Evolutionary conservation across 1,140 invertebrate genomes (phyloP).

Genomic region (Zaprionus lachaisei): DNA sequence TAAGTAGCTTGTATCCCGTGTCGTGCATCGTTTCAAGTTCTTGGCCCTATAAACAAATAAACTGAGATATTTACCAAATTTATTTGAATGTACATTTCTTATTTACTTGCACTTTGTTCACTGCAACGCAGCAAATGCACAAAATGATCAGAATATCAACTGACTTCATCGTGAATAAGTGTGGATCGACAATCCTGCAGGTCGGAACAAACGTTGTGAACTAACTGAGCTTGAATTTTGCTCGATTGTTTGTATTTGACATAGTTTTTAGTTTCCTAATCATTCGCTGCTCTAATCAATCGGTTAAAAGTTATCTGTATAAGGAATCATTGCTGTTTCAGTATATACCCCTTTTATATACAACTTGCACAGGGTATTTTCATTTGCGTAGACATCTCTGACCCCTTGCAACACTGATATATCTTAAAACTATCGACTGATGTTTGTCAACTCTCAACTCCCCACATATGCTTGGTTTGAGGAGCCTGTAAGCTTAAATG

Average conservation of each 20-base stretch:
- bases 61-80: too few species aligned
- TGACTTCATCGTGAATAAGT: neutral
- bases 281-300: neutral
- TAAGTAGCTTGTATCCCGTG: neutral
- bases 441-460: too few species aligned
- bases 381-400: too few species aligned
- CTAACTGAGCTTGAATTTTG: neutral
- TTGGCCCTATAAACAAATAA: neutral
- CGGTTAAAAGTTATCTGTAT: neutral
- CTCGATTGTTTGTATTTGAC: neutral
- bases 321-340: neutral
- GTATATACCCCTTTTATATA: neutral
- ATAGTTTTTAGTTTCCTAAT: neutral
- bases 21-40: constrained; percentile 5
- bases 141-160: neutral
- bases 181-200: neutral
- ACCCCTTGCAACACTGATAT: too few species aligned
- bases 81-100: too few species aligned
- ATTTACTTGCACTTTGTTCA: constrained; percentile 3
- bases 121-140: neutral
- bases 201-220: neutral
- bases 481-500: too few species aligned
- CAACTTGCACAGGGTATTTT: too few species aligned
- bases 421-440: too few species aligned
- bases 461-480: too few species aligned